Evolutionary conservation across 2,797 vertebrate genomes (phyloP).

Genomic region (Channa striata): DNA sequence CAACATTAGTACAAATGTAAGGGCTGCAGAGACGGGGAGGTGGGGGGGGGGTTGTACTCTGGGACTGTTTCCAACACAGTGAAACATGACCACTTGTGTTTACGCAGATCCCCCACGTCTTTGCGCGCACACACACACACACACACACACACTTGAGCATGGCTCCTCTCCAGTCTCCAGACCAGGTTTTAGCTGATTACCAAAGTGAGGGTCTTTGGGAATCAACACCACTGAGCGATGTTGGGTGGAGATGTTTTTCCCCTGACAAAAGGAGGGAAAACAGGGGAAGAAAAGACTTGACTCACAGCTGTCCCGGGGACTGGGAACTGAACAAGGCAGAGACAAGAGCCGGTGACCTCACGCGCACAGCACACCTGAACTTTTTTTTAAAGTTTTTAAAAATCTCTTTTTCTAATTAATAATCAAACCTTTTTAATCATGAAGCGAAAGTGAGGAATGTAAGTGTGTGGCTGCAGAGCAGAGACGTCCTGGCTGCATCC

Average conservation of each 20-base stretch:
- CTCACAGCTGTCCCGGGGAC: slow-evolving; percentile 23
- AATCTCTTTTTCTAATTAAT: slow-evolving; percentile 10
- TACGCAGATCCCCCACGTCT: slow-evolving; percentile 35
- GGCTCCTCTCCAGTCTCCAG: slow-evolving; percentile 80
- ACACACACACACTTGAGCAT: slow-evolving; percentile 39
- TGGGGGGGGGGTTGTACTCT: slow-evolving; percentile 36
- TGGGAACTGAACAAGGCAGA: slow-evolving; percentile 23
- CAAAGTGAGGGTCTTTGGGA: slow-evolving; percentile 65
- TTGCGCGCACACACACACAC: slow-evolving; percentile 29
- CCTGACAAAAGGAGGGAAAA: slow-evolving; percentile 54
- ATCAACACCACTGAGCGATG: slow-evolving; percentile 54
- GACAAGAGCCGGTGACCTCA: slow-evolving; percentile 41
- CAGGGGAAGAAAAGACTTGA: slow-evolving; percentile 34
- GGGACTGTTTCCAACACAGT: slow-evolving; percentile 47
- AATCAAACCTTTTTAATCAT: slow-evolving; percentile 15
- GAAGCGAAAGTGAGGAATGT: slow-evolving; percentile 47
- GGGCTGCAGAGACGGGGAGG: slow-evolving; percentile 28
- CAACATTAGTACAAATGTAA: slow-evolving; percentile 21
- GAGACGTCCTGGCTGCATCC: slow-evolving; percentile 76
- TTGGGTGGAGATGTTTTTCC: slow-evolving; percentile 51
- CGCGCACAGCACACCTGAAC: slow-evolving; percentile 64
- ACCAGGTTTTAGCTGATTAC: slow-evolving; percentile 80
- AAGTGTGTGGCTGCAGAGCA: slow-evolving; percentile 55
- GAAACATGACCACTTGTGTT: slow-evolving; percentile 67
- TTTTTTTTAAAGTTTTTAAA: slow-evolving; percentile 5